Base-by-base conservation (phyloP, 2,797 vertebrate species). In the Pseudochirops cupreus region DNA sequence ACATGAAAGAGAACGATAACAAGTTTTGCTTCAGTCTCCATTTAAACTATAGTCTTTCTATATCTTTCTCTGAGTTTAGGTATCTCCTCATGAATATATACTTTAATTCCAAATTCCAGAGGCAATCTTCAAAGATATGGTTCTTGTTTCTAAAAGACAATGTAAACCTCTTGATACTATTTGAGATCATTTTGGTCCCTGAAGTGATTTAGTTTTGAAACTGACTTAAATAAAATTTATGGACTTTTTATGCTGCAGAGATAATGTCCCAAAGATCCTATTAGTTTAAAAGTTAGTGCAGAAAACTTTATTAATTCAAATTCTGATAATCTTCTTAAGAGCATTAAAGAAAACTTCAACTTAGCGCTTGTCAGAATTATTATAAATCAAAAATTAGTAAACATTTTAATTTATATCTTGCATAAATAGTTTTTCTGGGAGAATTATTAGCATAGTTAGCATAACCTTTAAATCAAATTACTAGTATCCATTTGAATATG, bases 181-280 rank as follows among this genome's bases (percentile, higher is more conserved):
- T 58, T 33, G 92, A n/a, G 93, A 95, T 91, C 52, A 0, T 92
- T 57, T 92, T 89, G 55, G 92, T 97, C 97, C 95, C 96, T 56
- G 9, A 96, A 95, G 95, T 97, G 96, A 96, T 97, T 98, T 97
- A 96, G 94, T 96, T 96, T 95, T 56, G 29, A 93, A 95, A 95
- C 89, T 93, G 26, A 94, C 18, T 56, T 96, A 93, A 91, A 94
- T 58, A 94, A 39, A 90, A 52, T 94, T 94, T 91, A 92, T 92
- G 97, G 96, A 97, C 56, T 98, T 96, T 89, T 14, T 96, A 74
- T 92, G 55, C 96, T 97, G 95, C 91, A 96, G 97, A 95, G 97
- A 98, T 93, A 94, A 94, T 28, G 90, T 97, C 96, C 95, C 97
- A 54, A 95, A 97, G 95, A 96, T 91, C 95, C 95, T 98, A 97